Evolutionary conservation across 2,113 vertebrate species (phyloP).

Genomic region (human (Homo sapiens)): DNA sequence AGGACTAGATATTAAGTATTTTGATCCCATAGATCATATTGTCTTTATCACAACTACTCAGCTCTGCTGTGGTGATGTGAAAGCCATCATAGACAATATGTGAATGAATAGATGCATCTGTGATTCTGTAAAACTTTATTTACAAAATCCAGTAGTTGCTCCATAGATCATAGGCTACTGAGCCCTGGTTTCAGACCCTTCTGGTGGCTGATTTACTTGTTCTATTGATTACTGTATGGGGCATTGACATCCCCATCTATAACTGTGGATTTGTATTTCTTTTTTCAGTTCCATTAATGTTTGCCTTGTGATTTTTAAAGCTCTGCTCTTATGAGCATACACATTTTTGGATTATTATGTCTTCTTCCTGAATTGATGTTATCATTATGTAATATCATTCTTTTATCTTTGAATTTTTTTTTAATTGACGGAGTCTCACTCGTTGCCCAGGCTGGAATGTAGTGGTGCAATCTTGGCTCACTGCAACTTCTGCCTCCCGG

Average conservation of each 20-base stretch:
- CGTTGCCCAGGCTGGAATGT: too few species aligned
- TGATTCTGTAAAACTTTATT: not conserved
- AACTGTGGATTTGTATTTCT: not conserved
- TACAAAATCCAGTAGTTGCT: not conserved
- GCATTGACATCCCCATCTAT: not conserved
- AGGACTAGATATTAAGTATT: not conserved
- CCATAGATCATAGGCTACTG: not conserved
- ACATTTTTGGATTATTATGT: not conserved
- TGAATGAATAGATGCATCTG: not conserved
- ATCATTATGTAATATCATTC: not conserved
- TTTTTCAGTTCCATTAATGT: not conserved
- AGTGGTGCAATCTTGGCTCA: too few species aligned
- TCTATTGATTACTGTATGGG: not conserved
- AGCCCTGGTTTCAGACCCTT: not conserved
- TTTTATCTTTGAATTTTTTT: not conserved
- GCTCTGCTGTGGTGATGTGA: not conserved
- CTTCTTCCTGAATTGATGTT: not conserved
- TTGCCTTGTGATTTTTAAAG: not conserved
- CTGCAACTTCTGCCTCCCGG: too few species aligned
- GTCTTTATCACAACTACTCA: not conserved
- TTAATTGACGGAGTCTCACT: too few species aligned
- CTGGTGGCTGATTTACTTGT: not conserved
- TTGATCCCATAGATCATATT: not conserved
- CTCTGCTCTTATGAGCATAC: not conserved
- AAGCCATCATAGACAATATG: not conserved